These are phyloP conservation scores for Dyspetes luteomarginatus DNA, from an alignment of 2,888 invertebrate genomes.

Conservation along the genomic window DNA sequence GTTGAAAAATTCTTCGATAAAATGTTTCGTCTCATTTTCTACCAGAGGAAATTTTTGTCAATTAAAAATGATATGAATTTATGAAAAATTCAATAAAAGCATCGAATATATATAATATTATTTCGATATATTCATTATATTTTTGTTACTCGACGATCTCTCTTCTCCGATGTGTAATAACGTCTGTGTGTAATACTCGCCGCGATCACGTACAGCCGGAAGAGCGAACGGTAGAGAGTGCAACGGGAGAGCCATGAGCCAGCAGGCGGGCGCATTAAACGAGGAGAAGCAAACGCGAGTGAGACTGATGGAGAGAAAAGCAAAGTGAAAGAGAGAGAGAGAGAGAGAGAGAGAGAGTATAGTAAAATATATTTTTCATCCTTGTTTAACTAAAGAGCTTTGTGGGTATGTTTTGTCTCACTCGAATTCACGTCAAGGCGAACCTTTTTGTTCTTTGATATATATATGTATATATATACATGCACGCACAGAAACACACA, in stretches of 20 bases:
- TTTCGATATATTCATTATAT: slow-evolving; percentile 48
- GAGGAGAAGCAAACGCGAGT: slow-evolving; percentile 12
- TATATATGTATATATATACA: neutral
- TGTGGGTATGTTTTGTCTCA: slow-evolving; percentile 8
- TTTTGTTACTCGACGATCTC: no score
- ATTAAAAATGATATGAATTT: neutral
- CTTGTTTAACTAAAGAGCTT: slow-evolving; percentile 25
- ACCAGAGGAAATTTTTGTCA: no score
- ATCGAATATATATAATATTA: slow-evolving; percentile 45
- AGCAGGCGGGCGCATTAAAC: slow-evolving; percentile 41
- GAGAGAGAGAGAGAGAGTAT: slow-evolving; percentile 31
- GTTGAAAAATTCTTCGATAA: no score
- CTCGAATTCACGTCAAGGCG: slow-evolving; percentile 15
- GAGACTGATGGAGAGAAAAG: neutral
- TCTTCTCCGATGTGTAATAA: neutral
- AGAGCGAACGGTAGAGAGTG: slow-evolving; percentile 53
- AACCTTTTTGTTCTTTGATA: slow-evolving; percentile 48
- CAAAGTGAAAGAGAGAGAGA: slow-evolving; percentile 28
- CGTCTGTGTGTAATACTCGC: slow-evolving; percentile 13
- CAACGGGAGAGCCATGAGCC: slow-evolving; percentile 45
- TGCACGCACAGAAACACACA: no score
- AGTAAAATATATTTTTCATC: slow-evolving; percentile 33
- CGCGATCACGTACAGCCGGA: slow-evolving; percentile 53
- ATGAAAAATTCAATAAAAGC: no score
- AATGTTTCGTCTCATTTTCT: no score